Evolutionary conservation across 2,888 invertebrate genomes (phyloP).

Genomic region (Belgica antarctica): DNA sequence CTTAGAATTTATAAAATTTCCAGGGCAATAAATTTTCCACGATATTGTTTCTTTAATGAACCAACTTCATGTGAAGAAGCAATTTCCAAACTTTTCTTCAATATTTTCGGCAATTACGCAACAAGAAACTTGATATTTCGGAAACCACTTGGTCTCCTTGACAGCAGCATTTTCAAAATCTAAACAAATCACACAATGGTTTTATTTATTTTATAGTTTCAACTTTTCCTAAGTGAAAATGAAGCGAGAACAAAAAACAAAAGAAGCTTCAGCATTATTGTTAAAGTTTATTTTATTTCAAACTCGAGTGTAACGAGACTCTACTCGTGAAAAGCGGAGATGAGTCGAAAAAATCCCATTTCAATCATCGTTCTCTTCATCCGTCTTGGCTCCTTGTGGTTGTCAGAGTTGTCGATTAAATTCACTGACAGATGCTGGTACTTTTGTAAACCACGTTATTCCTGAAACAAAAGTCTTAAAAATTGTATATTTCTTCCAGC

Average conservation of each 20-base stretch:
- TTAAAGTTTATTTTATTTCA: too few relatives aligned
- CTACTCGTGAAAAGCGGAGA: background rate
- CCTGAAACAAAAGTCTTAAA: too few relatives aligned
- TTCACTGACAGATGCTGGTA: constrained; percentile 14
- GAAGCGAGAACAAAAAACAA: background rate
- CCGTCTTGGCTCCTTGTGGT: constrained; percentile 2
- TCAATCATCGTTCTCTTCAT: background rate
- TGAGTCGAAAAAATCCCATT: too few relatives aligned
- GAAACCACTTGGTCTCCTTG: too few relatives aligned
- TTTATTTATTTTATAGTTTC: constrained; percentile 6
- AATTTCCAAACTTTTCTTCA: background rate
- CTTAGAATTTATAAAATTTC: too few relatives aligned
- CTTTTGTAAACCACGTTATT: too few relatives aligned
- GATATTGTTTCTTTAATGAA: too few relatives aligned
- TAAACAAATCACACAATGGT: background rate
- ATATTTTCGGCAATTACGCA: too few relatives aligned
- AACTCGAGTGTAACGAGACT: background rate
- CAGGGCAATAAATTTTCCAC: too few relatives aligned
- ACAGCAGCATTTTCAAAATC: too few relatives aligned
- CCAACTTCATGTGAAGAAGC: too few relatives aligned
- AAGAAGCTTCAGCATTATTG: background rate
- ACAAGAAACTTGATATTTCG: too few relatives aligned
- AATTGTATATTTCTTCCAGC: background rate
- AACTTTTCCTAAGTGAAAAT: background rate
- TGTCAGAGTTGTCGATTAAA: constrained; percentile 14